Base-by-base conservation (phyloP, 1,140 invertebrate genomes). In the honey bee (Apis mellifera) region DNA sequence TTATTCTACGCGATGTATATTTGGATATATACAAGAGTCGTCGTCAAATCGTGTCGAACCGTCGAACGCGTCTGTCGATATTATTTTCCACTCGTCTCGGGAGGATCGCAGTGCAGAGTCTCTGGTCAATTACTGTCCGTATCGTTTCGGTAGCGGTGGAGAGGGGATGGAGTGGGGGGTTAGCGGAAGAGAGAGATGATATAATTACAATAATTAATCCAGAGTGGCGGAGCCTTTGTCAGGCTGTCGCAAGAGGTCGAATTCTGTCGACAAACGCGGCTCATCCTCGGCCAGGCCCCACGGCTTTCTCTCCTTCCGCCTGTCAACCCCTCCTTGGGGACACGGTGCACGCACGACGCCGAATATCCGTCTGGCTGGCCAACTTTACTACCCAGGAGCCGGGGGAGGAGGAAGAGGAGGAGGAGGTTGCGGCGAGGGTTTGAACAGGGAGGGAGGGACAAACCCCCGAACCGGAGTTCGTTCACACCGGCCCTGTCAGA, bases 341-440 rank as follows among this genome's bases (percentile, higher is more conserved):
- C 79, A 74, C 42, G 81, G 71, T 81, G 84, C 89, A 91, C 90
- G 90, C 89, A 91, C 88, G 80, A 87, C 85, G 83, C 89, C 90
- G 86, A 92, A 92, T 91, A 90, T 91, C 85, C 90, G 90, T 90
- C 91, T 91, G 90, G 84, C 85, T 86, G 79, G 50, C 89, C 81
- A 90, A 90, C 89, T 88, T 89, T 89, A 85, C 83, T 85, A 82
- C 86, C 64, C 84, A 84, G 71, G 57, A 77, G 71, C 82, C 78
- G 69, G 68, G 66, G 55, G 66, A 62, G 52, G 32, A 7, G 32
- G 32, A 42, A 5, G 32, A 7, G 32, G 32, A 42, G 32, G 32
- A 7, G 32, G 32, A 42, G 32, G 32, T 42, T 42, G 32, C 32
- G 32, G 26, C 23, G 57, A 57, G 32, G 71, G 83, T 77, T 73